phyloP scores from a whole-genome alignment of 1,140 invertebrate species.

The Dreissena polymorpha region DNA sequence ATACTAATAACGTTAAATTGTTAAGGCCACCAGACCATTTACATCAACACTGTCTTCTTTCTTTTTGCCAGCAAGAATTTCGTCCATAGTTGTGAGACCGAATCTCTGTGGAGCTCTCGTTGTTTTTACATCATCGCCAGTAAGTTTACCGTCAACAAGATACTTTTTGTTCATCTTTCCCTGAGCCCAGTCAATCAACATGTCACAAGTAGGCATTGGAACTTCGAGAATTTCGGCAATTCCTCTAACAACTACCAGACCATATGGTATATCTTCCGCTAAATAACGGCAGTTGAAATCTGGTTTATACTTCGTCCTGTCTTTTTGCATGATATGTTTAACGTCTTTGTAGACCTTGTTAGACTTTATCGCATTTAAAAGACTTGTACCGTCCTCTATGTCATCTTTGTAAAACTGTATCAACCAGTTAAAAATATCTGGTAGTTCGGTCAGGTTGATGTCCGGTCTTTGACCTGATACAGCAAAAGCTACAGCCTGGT shows the following conservation, averaged over 20 bases:
- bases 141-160: constrained; percentile 68
- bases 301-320: constrained; percentile 60
- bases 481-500: constrained; percentile 59
- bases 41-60: no score
- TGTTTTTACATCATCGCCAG: constrained; percentile 64
- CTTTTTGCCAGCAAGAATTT: constrained; percentile 54
- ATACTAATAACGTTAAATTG: no score
- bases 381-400: constrained; percentile 59
- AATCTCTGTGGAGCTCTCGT: constrained; percentile 71
- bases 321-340: constrained; percentile 67
- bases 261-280: constrained; percentile 69
- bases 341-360: constrained; percentile 67
- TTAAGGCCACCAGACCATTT: no score
- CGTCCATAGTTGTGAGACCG: constrained; percentile 65
- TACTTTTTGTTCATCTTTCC: constrained; percentile 70
- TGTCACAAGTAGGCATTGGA: constrained; percentile 62
- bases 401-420: constrained; percentile 60
- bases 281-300: constrained; percentile 65
- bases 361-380: constrained; percentile 64
- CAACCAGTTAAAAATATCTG: constrained; percentile 68
- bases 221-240: constrained; percentile 65
- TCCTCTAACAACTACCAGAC: constrained; percentile 68
- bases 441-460: constrained; percentile 61
- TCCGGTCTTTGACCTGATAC: constrained; percentile 54
- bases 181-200: constrained; percentile 71